Evolutionary conservation across 2,113 vertebrate genomes (phyloP).

Genomic region (Panurus biarmicus): DNA sequence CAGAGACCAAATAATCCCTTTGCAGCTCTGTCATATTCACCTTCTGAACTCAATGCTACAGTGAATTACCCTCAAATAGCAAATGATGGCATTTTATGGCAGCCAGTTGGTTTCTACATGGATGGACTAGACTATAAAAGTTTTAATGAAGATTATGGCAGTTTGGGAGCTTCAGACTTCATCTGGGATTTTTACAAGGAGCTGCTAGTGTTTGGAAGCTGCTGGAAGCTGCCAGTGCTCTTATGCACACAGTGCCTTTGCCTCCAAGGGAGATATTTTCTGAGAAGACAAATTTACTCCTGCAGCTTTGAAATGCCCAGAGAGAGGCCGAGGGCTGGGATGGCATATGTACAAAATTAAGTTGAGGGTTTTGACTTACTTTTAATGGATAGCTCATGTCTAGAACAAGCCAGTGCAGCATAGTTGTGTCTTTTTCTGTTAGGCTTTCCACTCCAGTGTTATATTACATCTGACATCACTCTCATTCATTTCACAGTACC

Average conservation of each 20-base stretch:
- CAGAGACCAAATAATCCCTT: not conserved
- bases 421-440: constrained; percentile 16
- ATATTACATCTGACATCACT: constrained; percentile 37
- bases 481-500: not conserved
- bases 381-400: constrained; percentile 21
- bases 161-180: not conserved
- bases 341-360: constrained; percentile 31
- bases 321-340: not conserved
- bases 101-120: not conserved
- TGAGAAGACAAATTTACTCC: constrained; percentile 7
- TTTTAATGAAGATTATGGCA: not conserved
- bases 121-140: not conserved
- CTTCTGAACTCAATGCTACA: not conserved
- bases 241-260: not conserved
- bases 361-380: constrained; percentile 19
- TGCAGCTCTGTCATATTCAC: not conserved
- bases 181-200: not conserved
- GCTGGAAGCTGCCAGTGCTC: not conserved
- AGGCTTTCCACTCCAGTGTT: constrained; percentile 31
- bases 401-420: not conserved
- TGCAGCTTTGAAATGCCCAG: not conserved
- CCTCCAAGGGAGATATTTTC: not conserved
- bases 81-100: not conserved
- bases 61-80: not conserved
- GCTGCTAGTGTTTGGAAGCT: not conserved